phyloP scores from a whole-genome alignment of 2,888 invertebrate genomes.

The Adelphocoris suturalis region DNA sequence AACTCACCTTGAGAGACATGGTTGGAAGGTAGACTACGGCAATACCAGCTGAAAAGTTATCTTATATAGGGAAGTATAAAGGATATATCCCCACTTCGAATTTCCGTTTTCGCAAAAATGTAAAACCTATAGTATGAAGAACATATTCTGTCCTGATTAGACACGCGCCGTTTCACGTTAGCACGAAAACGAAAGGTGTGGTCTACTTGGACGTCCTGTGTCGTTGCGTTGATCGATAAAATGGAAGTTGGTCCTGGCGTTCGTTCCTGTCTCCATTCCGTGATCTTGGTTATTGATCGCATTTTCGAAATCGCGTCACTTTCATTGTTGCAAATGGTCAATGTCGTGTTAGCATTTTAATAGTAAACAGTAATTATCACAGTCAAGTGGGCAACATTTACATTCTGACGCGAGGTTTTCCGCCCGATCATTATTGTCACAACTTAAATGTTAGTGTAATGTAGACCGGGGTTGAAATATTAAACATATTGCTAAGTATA shows the following conservation, averaged over 20 bases:
- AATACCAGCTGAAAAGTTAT: background rate
- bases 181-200: slow-evolving; percentile 46
- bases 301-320: no score
- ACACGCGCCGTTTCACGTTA: slow-evolving; percentile 14
- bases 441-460: no score
- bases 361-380: no score
- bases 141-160: background rate
- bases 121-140: background rate
- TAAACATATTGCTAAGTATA: no score
- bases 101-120: slow-evolving; percentile 27
- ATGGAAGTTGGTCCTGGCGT: background rate
- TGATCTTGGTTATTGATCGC: no score
- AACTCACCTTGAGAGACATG: slow-evolving; percentile 49
- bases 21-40: background rate
- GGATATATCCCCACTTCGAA: slow-evolving; percentile 21
- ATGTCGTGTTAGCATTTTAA: no score
- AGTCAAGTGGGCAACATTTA: no score
- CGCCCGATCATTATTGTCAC: no score
- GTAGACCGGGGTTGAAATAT: no score
- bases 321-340: no score
- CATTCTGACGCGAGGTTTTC: no score
- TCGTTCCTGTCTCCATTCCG: no score
- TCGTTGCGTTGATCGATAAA: background rate
- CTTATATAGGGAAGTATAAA: slow-evolving; percentile 6
- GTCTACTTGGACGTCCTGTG: slow-evolving; percentile 1